These are phyloP conservation scores for Drosophila borealis DNA, from an alignment of 2,888 invertebrate genomes.

Conservation along the genomic window DNA sequence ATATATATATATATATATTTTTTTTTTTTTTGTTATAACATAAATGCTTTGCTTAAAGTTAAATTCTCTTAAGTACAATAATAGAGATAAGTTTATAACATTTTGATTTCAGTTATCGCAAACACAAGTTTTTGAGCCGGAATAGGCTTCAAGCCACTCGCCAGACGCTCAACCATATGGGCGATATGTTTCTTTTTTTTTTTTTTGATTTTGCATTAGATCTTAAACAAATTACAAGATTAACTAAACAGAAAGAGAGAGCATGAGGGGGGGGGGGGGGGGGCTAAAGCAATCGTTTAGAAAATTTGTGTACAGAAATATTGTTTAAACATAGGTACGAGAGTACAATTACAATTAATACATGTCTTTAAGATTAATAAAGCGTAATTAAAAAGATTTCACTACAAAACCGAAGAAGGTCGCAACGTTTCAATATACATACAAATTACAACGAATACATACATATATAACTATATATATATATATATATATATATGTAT, in stretches of 20 bases:
- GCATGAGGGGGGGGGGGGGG: conserved; percentile 22
- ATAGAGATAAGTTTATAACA: conserved; percentile 51
- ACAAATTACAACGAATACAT: conserved; percentile 63
- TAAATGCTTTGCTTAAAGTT: conserved; percentile 72
- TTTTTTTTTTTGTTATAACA: conserved; percentile 49
- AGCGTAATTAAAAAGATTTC: conserved; percentile 77
- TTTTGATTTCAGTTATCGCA: conserved; percentile 66
- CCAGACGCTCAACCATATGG: conserved; percentile 48
- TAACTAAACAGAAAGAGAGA: conserved; percentile 49
- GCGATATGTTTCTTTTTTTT: conserved; percentile 62
- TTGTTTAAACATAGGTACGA: conserved; percentile 65
- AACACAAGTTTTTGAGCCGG: conserved; percentile 45
- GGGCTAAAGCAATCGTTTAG: conserved; percentile 44
- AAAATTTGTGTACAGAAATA: conserved; percentile 53
- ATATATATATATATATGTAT: conserved; percentile 26
- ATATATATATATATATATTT: conserved; percentile 13
- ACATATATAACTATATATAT: conserved; percentile 21
- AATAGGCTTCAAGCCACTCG: conserved; percentile 55
- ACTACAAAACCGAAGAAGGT: conserved; percentile 67
- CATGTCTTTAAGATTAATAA: conserved; percentile 74
- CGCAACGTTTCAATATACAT: conserved; percentile 53
- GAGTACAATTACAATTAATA: conserved; percentile 64
- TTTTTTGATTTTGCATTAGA: conserved; percentile 58
- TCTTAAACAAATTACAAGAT: conserved; percentile 40
- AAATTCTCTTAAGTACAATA: conserved; percentile 43